These are phyloP conservation scores for Caenorhabditis wallacei DNA, from an alignment of 2,888 invertebrate genomes.

Conservation along the genomic window DNA sequence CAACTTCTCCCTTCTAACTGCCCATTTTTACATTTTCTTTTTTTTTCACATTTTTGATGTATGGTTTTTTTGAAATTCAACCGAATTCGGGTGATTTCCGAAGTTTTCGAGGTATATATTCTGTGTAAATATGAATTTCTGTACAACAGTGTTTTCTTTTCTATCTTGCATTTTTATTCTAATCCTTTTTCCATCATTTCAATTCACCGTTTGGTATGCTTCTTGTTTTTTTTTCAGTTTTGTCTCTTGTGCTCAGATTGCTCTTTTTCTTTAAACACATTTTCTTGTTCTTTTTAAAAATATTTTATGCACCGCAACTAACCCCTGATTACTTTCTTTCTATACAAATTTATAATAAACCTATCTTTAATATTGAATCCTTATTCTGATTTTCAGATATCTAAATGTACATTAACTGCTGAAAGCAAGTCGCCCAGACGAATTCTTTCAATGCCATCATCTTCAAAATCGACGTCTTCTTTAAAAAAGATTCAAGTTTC, in stretches of 20 bases:
- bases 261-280: background rate
- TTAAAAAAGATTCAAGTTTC: constrained; percentile 55
- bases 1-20: constrained; percentile 2
- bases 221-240: background rate
- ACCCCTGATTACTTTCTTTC: too few relatives aligned
- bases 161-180: background rate
- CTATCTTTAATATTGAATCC: background rate
- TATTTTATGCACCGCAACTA: constrained; percentile 21
- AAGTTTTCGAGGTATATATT: background rate
- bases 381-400: constrained; percentile 45
- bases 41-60: background rate
- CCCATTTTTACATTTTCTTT: background rate
- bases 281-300: background rate
- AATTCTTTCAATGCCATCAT: constrained; percentile 39
- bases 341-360: background rate
- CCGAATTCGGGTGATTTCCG: constrained; percentile 7
- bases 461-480: constrained; percentile 50
- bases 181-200: too few relatives aligned
- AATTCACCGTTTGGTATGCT: background rate
- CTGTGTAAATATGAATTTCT: constrained; percentile 15
- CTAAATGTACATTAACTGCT: constrained; percentile 55
- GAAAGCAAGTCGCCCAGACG: constrained; percentile 19
- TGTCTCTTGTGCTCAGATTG: constrained; percentile 4
- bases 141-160: constrained; percentile 12
- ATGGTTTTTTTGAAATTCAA: background rate